Base-by-base conservation (phyloP, 2,888 invertebrate species). In the Heteropelma amictum region DNA sequence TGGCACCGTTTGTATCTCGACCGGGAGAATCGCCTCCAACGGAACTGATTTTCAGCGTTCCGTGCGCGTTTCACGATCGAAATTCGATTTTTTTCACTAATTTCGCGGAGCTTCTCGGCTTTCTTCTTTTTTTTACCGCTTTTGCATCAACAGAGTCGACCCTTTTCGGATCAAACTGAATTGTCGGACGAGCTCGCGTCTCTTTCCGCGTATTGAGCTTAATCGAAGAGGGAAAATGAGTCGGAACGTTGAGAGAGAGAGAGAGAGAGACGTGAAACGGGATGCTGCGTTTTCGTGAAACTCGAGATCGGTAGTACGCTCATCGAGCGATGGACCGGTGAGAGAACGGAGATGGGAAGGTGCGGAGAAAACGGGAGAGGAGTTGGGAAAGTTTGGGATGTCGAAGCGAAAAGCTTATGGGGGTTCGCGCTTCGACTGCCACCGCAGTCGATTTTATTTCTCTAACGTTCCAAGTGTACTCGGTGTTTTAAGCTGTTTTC, bases 261-360 rank as follows among this genome's bases (percentile, higher is more conserved):
- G 79, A 42, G 64, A 33, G 53, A 65, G n/a, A 21, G 54, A 54
- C 54, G 74, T 77, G 70, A 71, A 45, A 56, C 14, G 33, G 30
- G 54, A 49, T 42, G 54, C 49, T 51, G 67, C 65, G 56, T 71
- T 75, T 54, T 67, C 64, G 67, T 65, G 53, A 72, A 68, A 40
- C 58, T 70, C 54, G 60, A 69, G 68, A 78, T 76, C 70, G 77
- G 71, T 77, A 79, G 76, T 78, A 76, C 77, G 71, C 75, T 79
- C 72, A 72, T 70, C 70, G 70, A 76, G 67, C 74, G 65, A 63
- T 60, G 68, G 70, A 70, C 68, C n/a, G 4, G 30, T 14, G 53
- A 35, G 30, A 49, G 54, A 60, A 17, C 26, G 40, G n/a, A 6
- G 53, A 21, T 30, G 60, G 70, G 54, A 56, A n/a, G 54, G 28